Conservation (phyloP, 1,140 invertebrate species). For the Ditylenchus dipsaci region DNA sequence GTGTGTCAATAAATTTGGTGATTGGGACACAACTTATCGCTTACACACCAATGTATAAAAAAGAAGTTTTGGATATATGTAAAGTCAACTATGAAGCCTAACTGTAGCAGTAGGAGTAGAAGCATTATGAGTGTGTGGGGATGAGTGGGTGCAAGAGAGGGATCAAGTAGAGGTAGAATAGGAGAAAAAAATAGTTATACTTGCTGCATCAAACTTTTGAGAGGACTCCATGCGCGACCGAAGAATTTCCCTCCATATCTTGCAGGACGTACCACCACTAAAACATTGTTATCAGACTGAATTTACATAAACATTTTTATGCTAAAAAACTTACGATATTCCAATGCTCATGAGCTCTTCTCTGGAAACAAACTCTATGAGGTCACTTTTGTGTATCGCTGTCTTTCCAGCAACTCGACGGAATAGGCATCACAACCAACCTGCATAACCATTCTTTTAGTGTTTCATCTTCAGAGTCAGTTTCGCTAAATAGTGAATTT, state of each 20-base stretch:
- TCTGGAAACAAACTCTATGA: slow-evolving; percentile 70
- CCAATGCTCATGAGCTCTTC: slow-evolving; percentile 72
- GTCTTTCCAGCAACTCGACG: slow-evolving; percentile 66
- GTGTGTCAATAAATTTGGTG: too few species aligned
- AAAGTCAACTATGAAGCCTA: too few species aligned
- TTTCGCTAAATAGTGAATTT: neutral
- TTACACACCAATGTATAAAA: too few species aligned
- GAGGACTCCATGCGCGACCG: slow-evolving; percentile 41
- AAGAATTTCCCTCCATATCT: slow-evolving; percentile 54
- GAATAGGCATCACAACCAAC: slow-evolving; percentile 38
- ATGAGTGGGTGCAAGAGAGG: neutral
- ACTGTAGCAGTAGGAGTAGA: too few species aligned
- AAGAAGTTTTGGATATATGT: too few species aligned
- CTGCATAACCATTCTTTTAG: slow-evolving; percentile 25
- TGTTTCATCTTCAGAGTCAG: slow-evolving; percentile 20
- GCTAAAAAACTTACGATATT: slow-evolving; percentile 65
- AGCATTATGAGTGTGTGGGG: too few species aligned
- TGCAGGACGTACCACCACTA: slow-evolving; percentile 54
- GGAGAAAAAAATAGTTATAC: neutral
- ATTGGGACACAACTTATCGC: too few species aligned
- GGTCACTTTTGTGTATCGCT: slow-evolving; percentile 76
- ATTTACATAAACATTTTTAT: slow-evolving; percentile 8
- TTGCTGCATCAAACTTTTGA: slow-evolving; percentile 15
- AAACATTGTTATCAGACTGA: slow-evolving; percentile 26
- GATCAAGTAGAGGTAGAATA: neutral